Conservation (phyloP, 2,113 vertebrate species). For the Egretta garzetta region DNA sequence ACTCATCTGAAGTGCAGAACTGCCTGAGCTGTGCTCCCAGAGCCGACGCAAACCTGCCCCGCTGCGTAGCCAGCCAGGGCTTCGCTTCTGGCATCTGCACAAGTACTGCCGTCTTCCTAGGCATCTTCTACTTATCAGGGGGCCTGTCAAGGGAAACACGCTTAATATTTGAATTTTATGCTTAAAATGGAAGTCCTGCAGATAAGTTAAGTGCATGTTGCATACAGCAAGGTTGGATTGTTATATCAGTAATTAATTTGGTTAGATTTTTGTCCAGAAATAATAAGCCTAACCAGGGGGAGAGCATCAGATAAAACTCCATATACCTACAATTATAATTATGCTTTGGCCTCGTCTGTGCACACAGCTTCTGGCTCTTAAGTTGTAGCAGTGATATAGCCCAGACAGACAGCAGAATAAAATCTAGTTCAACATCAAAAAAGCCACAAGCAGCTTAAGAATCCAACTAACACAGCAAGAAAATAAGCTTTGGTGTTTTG, state of each 20-base stretch:
- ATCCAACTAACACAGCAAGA: constrained; percentile 45
- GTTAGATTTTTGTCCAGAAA: not conserved
- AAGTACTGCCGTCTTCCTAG: not conserved
- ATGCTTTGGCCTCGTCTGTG: not conserved
- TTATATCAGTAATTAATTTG: not conserved
- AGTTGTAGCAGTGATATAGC: not conserved
- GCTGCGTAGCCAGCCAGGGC: not conserved
- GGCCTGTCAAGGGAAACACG: not conserved
- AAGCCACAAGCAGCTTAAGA: constrained; percentile 54
- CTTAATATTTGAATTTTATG: not conserved
- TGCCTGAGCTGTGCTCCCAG: not conserved
- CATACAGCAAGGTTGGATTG: not conserved
- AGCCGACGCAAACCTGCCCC: not conserved
- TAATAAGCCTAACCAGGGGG: not conserved
- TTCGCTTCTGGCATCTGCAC: not conserved
- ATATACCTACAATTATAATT: not conserved
- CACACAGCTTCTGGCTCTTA: not conserved
- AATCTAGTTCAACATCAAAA: constrained; percentile 19
- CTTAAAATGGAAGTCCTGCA: not conserved
- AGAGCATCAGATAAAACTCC: not conserved
- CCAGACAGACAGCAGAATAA: constrained; percentile 16
- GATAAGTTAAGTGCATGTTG: not conserved
- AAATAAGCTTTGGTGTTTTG: constrained; percentile 16
- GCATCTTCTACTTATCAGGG: not conserved
- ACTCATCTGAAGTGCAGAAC: not conserved